Percentiles rank a stretch among this genome's conserved stretches.
These are phyloP conservation scores for Calephelis virginiensis DNA, from an alignment of 1,140 invertebrate genomes.

Conservation along the genomic window DNA sequence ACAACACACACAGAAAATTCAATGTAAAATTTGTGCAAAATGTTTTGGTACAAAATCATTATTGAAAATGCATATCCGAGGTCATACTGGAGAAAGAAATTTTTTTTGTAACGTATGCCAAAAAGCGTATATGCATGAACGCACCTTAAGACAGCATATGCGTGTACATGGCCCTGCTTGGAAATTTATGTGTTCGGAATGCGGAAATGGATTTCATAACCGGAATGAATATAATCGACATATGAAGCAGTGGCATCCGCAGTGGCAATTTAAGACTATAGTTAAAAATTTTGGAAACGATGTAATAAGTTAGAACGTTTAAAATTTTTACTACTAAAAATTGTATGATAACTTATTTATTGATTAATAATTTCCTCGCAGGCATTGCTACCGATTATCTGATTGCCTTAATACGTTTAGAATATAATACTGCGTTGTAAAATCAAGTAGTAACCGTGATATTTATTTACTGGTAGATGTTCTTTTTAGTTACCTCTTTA, in stretches of 20 bases:
- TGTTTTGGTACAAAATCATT: conserved; percentile 79
- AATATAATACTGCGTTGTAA: no score
- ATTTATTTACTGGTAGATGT: no score
- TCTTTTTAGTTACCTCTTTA: no score
- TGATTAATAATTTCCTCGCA: no score
- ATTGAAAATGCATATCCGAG: conserved; percentile 85
- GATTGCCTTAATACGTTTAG: no score
- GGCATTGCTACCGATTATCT: no score
- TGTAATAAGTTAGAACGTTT: conserved; percentile 22
- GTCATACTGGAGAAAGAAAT: conserved; percentile 83
- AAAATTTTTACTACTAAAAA: no score
- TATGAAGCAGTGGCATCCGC: conserved; percentile 69
- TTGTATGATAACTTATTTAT: no score
- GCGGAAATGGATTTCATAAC: conserved; percentile 75
- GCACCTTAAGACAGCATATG: conserved; percentile 85
- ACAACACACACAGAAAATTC: conserved; percentile 77
- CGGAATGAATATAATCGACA: conserved; percentile 66
- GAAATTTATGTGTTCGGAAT: conserved; percentile 77
- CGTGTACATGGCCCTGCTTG: conserved; percentile 81
- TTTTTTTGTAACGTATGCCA: conserved; percentile 80
- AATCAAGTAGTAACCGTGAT: no score
- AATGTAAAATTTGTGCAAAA: conserved; percentile 78
- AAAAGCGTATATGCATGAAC: conserved; percentile 82
- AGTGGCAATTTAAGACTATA: conserved; percentile 60
- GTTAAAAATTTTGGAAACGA: conserved; percentile 50